Base-by-base conservation (phyloP, 2,888 invertebrate genomes). In the Subacronicta megacephala region DNA sequence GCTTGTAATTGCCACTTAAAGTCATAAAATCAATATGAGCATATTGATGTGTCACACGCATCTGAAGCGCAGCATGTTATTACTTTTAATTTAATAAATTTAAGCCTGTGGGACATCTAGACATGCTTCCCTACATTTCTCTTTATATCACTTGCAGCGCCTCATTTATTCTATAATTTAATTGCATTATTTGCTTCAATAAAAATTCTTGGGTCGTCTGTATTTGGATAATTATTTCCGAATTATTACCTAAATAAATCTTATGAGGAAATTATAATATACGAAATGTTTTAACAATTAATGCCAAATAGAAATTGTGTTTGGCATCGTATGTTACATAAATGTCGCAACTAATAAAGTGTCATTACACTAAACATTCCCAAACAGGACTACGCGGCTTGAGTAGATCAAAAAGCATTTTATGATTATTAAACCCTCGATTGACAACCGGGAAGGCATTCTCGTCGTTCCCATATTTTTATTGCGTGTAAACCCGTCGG, bases 401-500 rank as follows among this genome's bases (percentile, higher is more conserved):
- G 88, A 88, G 85, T 90, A 82, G 90, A 90, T 91, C 90, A 87
- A 91, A 90, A 87, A 88, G 82, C 90, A 89, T 90, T 94, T 94
- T 93, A 94, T 89, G 94, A 93, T 93, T 94, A 94, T 94, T 90
- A 93, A 93, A 88, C 87, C 88, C 60, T 67, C 88, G 89, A 91
- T 92, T 92, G 94, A 94, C 94, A 93, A 92, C 89, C 92, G 90
- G 88, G 90, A 90, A 93, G 90, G 83, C 88, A 86, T 90, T 89
- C 89, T 84, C 83, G 87, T 85, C 89, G 87, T 91, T 90, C 89
- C 91, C 89, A 93, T 94, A 93, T 94, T 94, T 93, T 94, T 94
- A 93, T 94, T 86, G 93, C 93, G 90, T 94, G 93, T 93, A 93
- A 93, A 91, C 86, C 89, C 88, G 90, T 92, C 93, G 92, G 92